Base-by-base conservation (phyloP, 2,113 vertebrate genomes). In the Zosterops borbonicus region DNA sequence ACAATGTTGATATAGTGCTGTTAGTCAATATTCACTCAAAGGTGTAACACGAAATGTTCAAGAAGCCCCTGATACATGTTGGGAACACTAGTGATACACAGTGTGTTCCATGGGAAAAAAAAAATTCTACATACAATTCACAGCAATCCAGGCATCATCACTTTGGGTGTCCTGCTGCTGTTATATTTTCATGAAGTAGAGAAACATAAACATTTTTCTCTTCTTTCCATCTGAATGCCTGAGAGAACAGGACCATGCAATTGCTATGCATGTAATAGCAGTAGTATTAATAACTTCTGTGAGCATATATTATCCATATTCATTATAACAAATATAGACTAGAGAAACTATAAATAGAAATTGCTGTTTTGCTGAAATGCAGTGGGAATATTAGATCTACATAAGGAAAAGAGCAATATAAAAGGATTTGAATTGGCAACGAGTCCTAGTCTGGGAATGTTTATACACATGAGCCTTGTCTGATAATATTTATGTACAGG, bases 251-350 rank as follows among this genome's bases (percentile, higher is more conserved):
- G 87, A 83, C 69, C 31, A 73, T 83, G 74, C 52, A 93, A 92
- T 59, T 76, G 27, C 68, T 91, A 27, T 75, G 92, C 65, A 77
- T 11, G 13, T 90, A 95, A 77, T 39, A 94, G 78, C 81, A 74
- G 77, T 31, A 87, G 53, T 87, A 95, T 95, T 93, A 94, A 94
- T 94, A 94, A 92, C 76, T 92, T 94, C 88, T 92, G 70, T 83
- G 85, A 76, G 64, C 80, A 90, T 94, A 73, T 86, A 96, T 92
- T 89, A 97, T 70, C 76, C 70, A 83, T 95, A 97, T 94, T 97
- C 91, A 97, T 97, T 97, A 96, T 67, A 96, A 70, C 77, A 90
- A 96, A 97, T 92, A 80, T 88, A 97, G 97, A 97, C 83, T 90
- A 73, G 75, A 83, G 52, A 75, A 94, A 88, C 63, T 97, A 95